Evolutionary conservation across 2,113 vertebrate genomes (phyloP).

Genomic region (Columbina picui): DNA sequence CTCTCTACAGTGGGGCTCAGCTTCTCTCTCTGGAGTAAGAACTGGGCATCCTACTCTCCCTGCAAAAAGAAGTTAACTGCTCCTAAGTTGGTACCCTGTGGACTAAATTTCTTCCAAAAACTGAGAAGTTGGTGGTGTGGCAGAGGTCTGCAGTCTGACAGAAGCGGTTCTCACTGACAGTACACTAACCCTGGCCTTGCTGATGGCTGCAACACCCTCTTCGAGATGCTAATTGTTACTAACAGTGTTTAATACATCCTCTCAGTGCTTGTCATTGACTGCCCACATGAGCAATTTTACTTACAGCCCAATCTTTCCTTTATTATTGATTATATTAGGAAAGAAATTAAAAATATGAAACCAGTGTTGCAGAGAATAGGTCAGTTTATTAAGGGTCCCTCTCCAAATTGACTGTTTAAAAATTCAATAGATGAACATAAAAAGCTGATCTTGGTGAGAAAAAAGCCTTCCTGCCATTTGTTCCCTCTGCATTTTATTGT

Average conservation of each 20-base stretch:
- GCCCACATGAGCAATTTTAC: neutral
- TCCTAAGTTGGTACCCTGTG: neutral
- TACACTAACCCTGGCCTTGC: neutral
- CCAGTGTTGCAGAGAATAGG: neutral
- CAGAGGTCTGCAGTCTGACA: neutral
- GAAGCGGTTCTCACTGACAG: neutral
- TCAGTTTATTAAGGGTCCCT: constrained; percentile 8
- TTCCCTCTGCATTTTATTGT: neutral
- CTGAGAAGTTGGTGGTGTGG: fast-evolving
- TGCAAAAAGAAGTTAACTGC: neutral
- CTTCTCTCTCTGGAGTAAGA: neutral
- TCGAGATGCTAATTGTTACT: neutral
- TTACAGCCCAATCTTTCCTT: constrained; percentile 15
- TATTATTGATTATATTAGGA: constrained; percentile 18
- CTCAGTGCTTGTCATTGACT: neutral
- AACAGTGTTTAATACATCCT: neutral
- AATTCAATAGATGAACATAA: constrained; percentile 9
- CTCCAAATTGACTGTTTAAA: neutral
- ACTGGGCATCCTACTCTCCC: neutral
- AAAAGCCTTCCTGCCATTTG: neutral
- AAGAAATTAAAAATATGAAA: constrained; percentile 48
- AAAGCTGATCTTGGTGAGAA: neutral
- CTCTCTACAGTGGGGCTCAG: fast-evolving
- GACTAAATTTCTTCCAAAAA: neutral
- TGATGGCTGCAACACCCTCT: neutral